Evolutionary conservation across 2,113 vertebrate species (phyloP).

Genomic region (Mirza zaza): DNA sequence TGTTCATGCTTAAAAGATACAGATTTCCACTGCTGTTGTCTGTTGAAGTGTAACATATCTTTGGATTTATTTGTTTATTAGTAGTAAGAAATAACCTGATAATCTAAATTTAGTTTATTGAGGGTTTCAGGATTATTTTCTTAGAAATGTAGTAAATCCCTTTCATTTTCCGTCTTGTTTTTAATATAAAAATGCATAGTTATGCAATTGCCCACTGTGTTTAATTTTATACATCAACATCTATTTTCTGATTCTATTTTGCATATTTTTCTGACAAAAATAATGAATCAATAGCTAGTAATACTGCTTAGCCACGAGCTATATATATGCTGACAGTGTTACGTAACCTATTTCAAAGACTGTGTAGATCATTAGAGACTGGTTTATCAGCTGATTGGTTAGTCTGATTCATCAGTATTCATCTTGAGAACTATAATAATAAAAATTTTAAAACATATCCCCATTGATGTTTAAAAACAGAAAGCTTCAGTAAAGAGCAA

Average conservation of each 20-base stretch:
- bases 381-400: neutral
- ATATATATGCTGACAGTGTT: neutral
- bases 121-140: neutral
- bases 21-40: neutral
- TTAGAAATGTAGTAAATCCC: neutral
- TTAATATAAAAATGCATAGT: slow-evolving; percentile 11
- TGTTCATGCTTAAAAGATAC: slow-evolving; percentile 37
- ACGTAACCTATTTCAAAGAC: neutral
- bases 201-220: neutral
- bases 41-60: neutral
- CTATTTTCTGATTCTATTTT: slow-evolving; percentile 53
- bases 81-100: neutral
- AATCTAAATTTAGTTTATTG: slow-evolving; percentile 28
- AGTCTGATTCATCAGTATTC: neutral
- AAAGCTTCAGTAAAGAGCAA: neutral
- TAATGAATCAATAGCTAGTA: neutral
- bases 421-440: slow-evolving; percentile 32
- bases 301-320: neutral
- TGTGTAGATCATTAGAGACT: neutral
- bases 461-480: neutral
- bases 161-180: slow-evolving; percentile 10
- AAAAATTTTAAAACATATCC: slow-evolving; percentile 31
- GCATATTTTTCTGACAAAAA: slow-evolving; percentile 31
- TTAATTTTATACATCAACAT: slow-evolving; percentile 51
- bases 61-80: slow-evolving; percentile 3